phyloP scores from a whole-genome alignment of 2,797 vertebrate genomes.

The Sebastes flavidus region DNA sequence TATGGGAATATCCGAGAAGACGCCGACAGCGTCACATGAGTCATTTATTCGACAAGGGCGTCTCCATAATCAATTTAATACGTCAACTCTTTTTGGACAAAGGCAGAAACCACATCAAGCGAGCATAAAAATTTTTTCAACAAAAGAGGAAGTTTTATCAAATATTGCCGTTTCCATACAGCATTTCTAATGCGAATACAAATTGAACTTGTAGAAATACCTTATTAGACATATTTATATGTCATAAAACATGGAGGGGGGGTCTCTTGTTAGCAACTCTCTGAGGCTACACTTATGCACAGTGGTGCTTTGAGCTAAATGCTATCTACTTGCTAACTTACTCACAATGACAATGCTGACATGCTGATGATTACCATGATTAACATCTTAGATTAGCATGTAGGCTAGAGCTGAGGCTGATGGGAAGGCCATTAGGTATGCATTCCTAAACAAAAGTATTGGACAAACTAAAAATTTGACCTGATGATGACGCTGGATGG shows the following conservation, averaged over 20 bases:
- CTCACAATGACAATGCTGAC: too few relatives aligned
- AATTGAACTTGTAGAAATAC: background rate
- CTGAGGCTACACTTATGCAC: background rate
- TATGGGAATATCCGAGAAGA: too few relatives aligned
- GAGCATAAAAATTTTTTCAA: too few relatives aligned
- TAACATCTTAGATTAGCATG: too few relatives aligned
- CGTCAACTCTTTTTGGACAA: too few relatives aligned
- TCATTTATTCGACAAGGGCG: too few relatives aligned
- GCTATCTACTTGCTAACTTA: background rate
- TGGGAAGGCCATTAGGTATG: background rate
- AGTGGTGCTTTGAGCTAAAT: background rate
- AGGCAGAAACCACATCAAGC: too few relatives aligned
- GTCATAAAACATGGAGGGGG: background rate
- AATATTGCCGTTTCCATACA: too few relatives aligned
- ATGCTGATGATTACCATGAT: too few relatives aligned
- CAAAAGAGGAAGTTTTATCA: fast-evolving
- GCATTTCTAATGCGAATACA: too few relatives aligned
- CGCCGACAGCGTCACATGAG: too few relatives aligned
- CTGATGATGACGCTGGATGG: background rate
- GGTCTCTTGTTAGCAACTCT: background rate
- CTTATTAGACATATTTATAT: background rate
- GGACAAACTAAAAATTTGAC: background rate
- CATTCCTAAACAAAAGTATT: background rate
- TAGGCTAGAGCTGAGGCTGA: background rate
- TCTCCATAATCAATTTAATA: too few relatives aligned